Evolutionary conservation across 2,797 vertebrate species (phyloP).

Genomic region (Eulemur albifrons): DNA sequence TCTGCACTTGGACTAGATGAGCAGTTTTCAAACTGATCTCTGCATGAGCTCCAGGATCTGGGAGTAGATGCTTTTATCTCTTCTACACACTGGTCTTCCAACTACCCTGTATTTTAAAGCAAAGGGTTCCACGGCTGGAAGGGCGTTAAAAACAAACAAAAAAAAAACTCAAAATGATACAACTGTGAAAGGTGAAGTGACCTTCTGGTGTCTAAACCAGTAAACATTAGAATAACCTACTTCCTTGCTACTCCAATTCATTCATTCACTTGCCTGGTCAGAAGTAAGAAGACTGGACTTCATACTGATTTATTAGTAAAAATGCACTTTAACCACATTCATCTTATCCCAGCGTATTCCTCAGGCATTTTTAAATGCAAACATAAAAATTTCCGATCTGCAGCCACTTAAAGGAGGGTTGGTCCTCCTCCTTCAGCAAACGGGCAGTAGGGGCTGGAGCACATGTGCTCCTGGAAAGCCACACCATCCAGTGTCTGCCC

Average conservation of each 20-base stretch:
- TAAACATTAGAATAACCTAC: neutral
- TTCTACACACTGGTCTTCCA: neutral
- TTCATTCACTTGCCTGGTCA: neutral
- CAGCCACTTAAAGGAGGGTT: conserved; percentile 34
- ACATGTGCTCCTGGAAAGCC: neutral
- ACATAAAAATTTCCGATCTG: conserved; percentile 64
- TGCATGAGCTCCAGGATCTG: neutral
- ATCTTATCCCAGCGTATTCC: conserved; percentile 68
- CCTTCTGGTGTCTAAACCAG: neutral
- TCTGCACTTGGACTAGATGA: neutral
- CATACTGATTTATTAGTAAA: conserved; percentile 14
- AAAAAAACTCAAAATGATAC: neutral
- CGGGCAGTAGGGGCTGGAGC: accelerated
- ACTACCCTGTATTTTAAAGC: neutral
- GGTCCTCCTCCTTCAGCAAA: neutral
- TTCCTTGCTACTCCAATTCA: neutral
- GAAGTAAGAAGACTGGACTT: neutral
- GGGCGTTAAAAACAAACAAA: neutral
- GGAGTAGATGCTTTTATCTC: neutral
- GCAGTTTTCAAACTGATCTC: neutral
- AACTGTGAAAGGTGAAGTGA: neutral
- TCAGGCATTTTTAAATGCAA: conserved; percentile 71
- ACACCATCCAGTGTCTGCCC: accelerated
- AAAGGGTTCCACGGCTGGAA: neutral
- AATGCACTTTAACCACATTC: conserved; percentile 61